These are phyloP conservation scores for Dasysyrphus tricinctus DNA, from an alignment of 2,888 invertebrate genomes.

Conservation along the genomic window DNA sequence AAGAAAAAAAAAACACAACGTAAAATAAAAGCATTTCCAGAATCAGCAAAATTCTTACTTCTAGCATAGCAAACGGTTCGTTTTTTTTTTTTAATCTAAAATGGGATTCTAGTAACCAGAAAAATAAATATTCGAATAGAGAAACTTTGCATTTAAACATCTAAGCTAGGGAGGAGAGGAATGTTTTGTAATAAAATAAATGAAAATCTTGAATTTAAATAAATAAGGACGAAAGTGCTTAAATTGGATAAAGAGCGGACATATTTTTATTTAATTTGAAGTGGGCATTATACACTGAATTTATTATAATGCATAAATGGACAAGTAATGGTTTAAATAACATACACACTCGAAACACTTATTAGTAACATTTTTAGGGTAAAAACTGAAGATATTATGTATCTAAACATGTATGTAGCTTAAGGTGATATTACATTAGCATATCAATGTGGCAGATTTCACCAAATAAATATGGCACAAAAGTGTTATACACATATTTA, in stretches of 20 bases:
- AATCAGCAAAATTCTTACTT: constrained; percentile 63
- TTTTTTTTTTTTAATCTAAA: constrained; percentile 44
- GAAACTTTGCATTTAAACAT: constrained; percentile 54
- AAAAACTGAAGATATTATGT: not conserved
- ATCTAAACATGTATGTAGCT: not conserved
- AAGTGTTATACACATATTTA: no score
- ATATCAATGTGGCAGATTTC: no score
- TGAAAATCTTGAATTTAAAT: constrained; percentile 8
- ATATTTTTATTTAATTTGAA: not conserved
- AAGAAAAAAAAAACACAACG: constrained; percentile 61
- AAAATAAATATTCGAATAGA: constrained; percentile 54
- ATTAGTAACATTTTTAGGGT: not conserved
- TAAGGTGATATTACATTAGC: no score
- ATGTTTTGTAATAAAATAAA: constrained; percentile 10
- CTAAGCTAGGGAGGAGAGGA: constrained; percentile 51
- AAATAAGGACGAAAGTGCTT: constrained; percentile 6
- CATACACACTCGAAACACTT: not conserved
- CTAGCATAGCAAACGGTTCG: constrained; percentile 68
- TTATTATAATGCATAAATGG: constrained; percentile 2
- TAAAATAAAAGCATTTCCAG: constrained; percentile 69
- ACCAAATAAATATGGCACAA: no score
- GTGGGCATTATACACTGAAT: not conserved
- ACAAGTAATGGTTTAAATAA: not conserved
- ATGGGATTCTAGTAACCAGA: constrained; percentile 67
- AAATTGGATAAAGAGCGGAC: not conserved